A percentile compares a stretch with the other conserved stretches of the same genome.
These are phyloP conservation scores for Turnix velox DNA, from an alignment of 2,113 vertebrate genomes.

Conservation along the genomic window DNA sequence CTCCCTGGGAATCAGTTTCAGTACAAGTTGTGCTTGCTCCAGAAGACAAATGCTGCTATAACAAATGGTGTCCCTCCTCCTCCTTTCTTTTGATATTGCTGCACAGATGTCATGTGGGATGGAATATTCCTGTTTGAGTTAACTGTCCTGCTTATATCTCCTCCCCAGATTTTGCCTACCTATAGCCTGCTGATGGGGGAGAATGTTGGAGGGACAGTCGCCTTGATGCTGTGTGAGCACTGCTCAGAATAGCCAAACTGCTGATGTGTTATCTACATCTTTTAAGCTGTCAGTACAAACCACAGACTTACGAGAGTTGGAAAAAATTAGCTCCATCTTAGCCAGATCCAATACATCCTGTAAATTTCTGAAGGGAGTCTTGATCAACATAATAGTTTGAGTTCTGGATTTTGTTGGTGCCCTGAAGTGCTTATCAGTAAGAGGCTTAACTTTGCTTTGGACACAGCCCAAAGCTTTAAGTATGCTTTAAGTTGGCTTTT, in stretches of 20 bases:
- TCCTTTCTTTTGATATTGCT: neutral
- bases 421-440: neutral
- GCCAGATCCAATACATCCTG: neutral
- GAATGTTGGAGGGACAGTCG: neutral
- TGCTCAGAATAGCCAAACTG: neutral
- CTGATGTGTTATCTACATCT: neutral
- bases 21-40: rapidly evolving
- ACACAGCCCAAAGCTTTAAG: neutral
- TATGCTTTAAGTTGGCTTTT: neutral
- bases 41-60: neutral
- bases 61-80: rapidly evolving
- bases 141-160: neutral
- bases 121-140: neutral
- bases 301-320: neutral
- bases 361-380: rapidly evolving
- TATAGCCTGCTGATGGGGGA: neutral
- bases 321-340: neutral
- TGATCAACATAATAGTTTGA: neutral
- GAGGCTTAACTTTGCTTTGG: neutral
- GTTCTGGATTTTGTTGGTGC: neutral
- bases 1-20: neutral
- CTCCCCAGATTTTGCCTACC: neutral
- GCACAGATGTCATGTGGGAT: rapidly evolving
- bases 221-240: neutral
- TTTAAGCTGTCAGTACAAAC: neutral